Percentiles rank a stretch among this genome's conserved stretches.
These are phyloP conservation scores for Crocuta crocuta DNA, from an alignment of 2,113 vertebrate genomes.

Conservation along the genomic window DNA sequence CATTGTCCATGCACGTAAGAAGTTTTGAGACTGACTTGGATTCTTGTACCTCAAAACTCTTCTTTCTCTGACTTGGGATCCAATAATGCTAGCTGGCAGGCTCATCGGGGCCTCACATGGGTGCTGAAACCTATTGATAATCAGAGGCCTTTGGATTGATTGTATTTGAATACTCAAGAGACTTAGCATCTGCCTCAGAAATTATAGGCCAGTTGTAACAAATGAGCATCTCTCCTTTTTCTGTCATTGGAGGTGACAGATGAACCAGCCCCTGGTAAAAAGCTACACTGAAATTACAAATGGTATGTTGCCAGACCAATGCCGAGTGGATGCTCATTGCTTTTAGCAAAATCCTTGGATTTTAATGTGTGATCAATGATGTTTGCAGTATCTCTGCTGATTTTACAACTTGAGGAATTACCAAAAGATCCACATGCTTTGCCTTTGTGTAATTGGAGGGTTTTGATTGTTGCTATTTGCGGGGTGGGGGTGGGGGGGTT, in stretches of 20 bases:
- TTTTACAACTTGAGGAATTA: background rate
- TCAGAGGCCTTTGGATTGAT: background rate
- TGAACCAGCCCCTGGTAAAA: background rate
- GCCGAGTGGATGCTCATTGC: background rate
- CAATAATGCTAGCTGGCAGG: background rate
- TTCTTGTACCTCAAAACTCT: background rate
- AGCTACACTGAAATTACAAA: background rate
- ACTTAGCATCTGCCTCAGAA: background rate
- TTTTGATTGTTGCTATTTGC: background rate
- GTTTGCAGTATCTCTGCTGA: background rate
- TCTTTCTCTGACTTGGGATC: background rate
- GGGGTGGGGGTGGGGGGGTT: too few relatives aligned
- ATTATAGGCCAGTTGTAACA: background rate
- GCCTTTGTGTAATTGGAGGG: background rate
- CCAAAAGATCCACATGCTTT: background rate
- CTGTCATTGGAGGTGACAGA: background rate
- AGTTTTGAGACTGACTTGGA: background rate
- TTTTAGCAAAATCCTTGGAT: constrained; percentile 35
- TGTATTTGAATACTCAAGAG: background rate
- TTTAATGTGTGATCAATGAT: background rate
- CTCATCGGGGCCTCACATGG: background rate
- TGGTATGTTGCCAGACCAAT: background rate
- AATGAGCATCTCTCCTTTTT: background rate
- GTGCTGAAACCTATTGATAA: background rate
- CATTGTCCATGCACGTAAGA: background rate